Percentiles rank a stretch among this genome's conserved stretches.
Evolutionary conservation across 2,113 vertebrate species (phyloP).

Genomic region (Leucopternis melanops): DNA sequence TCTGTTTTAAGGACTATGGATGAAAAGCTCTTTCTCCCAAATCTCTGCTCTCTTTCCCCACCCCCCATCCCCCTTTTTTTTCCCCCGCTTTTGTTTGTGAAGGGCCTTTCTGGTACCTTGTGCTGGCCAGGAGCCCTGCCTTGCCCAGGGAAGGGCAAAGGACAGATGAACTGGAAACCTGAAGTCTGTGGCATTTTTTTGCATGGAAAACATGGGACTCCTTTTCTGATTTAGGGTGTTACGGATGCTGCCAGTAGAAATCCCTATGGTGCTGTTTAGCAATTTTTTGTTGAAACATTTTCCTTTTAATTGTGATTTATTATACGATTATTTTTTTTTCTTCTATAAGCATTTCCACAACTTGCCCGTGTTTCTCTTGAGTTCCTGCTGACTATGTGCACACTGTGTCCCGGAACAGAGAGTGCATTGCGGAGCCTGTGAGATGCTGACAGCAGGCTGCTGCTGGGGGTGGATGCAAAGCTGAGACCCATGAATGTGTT

Average conservation of each 20-base stretch:
- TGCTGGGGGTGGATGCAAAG: neutral
- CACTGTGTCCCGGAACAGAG: neutral
- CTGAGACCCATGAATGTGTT: neutral
- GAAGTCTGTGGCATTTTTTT: neutral
- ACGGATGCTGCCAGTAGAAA: slow-evolving; percentile 40
- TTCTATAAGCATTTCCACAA: neutral
- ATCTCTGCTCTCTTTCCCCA: neutral
- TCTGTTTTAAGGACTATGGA: neutral
- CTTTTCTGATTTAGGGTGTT: neutral
- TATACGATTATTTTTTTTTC: neutral
- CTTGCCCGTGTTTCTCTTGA: neutral
- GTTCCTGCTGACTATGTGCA: neutral
- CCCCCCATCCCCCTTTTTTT: fast-evolving
- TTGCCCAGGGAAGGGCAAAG: neutral
- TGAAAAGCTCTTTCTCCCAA: neutral
- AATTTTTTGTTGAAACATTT: neutral
- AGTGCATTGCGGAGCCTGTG: neutral
- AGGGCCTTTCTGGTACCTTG: neutral
- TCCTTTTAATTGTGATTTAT: neutral
- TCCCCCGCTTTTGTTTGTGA: neutral
- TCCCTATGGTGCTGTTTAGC: slow-evolving; percentile 48
- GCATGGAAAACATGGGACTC: neutral
- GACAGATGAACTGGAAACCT: neutral
- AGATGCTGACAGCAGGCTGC: neutral
- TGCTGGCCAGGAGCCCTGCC: neutral